Evolutionary conservation across 2,797 vertebrate genomes (phyloP).

Genomic region (Lindbergichthys nudifrons): DNA sequence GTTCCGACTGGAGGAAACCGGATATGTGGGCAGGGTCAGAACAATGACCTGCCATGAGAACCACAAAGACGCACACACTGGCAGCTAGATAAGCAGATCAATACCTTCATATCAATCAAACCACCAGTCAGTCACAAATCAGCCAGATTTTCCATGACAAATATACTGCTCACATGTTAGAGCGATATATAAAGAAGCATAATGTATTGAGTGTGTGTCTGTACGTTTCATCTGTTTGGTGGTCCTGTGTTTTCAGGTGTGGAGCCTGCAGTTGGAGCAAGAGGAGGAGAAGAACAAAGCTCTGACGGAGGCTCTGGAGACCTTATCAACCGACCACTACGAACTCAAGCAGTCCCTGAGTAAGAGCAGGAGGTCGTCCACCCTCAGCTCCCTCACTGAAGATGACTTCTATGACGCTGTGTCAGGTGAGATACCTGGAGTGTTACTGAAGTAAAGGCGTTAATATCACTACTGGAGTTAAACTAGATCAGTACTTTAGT

Average conservation of each 20-base stretch:
- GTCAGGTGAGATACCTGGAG: slow-evolving; percentile 85
- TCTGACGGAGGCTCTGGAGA: slow-evolving; percentile 92
- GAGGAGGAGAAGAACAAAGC: slow-evolving; percentile 94
- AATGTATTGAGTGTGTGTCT: neutral
- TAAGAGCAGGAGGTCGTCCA: slow-evolving; percentile 81
- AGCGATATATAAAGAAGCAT: neutral
- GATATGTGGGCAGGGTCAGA: slow-evolving; percentile 66
- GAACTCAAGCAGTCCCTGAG: slow-evolving; percentile 88
- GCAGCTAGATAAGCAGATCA: slow-evolving; percentile 28
- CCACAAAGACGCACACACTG: slow-evolving; percentile 24
- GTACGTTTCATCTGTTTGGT: slow-evolving; percentile 16
- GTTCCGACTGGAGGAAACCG: slow-evolving; percentile 74
- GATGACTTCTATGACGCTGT: slow-evolving; percentile 94
- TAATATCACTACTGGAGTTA: neutral
- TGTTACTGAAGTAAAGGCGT: neutral
- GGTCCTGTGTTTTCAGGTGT: slow-evolving; percentile 83
- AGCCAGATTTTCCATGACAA: neutral
- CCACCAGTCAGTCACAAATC: slow-evolving; percentile 21
- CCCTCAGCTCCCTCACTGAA: slow-evolving; percentile 86
- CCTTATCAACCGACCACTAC: slow-evolving; percentile 89
- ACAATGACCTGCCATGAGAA: slow-evolving; percentile 63
- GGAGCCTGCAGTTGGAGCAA: slow-evolving; percentile 92
- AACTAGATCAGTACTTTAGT: neutral
- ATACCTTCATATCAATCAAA: slow-evolving; percentile 29
- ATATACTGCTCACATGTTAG: neutral